These are phyloP conservation scores for Pelecanus crispus DNA, from an alignment of 2,113 vertebrate species.

Conservation along the genomic window DNA sequence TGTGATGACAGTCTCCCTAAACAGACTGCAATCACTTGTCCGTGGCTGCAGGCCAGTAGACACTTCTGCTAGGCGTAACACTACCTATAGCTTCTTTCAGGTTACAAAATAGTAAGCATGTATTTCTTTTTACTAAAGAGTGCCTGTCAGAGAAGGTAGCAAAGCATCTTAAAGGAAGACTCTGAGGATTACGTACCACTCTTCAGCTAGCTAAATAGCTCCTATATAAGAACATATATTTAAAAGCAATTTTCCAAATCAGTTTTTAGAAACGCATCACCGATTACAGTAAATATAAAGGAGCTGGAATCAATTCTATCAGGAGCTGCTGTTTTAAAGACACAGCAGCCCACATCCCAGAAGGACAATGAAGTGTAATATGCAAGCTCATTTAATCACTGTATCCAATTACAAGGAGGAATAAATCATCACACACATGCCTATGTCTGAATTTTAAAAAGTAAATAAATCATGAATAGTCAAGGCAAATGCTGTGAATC, in stretches of 20 bases:
- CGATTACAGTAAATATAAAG: background rate
- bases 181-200: background rate
- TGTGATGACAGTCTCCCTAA: background rate
- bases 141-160: background rate
- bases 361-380: constrained; percentile 45
- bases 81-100: background rate
- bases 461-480: constrained; percentile 36
- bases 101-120: background rate
- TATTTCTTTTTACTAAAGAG: background rate
- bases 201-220: background rate
- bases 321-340: constrained; percentile 1
- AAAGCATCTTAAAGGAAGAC: background rate
- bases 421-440: constrained; percentile 31
- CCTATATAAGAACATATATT: background rate
- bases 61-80: background rate
- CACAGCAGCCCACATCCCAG: background rate
- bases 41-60: background rate
- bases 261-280: background rate
- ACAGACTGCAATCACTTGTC: background rate
- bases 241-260: background rate
- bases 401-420: constrained; percentile 47
- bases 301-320: background rate
- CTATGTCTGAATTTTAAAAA: constrained; percentile 37
- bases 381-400: constrained; percentile 49
- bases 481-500: background rate